Evolutionary conservation across 2,113 vertebrate genomes (phyloP).

Genomic region (Lagopus leucura): DNA sequence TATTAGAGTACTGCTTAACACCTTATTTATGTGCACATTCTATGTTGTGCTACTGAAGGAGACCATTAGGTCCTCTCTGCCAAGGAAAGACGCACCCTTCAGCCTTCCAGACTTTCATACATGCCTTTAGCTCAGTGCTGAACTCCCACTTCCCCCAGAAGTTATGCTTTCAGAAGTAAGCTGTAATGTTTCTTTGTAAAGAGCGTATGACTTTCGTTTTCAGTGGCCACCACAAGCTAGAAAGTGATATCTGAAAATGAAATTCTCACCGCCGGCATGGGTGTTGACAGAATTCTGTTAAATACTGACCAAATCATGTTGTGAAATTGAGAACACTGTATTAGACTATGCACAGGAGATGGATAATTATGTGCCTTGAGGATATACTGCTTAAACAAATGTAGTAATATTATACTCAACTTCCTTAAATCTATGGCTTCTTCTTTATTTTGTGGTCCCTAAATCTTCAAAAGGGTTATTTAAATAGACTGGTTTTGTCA

Average conservation of each 20-base stretch:
- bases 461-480: background rate
- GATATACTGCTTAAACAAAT: background rate
- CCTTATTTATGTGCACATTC: background rate
- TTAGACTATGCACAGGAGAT: background rate
- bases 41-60: background rate
- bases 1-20: background rate
- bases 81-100: background rate
- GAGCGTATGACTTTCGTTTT: background rate
- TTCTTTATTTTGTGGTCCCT: background rate
- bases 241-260: background rate
- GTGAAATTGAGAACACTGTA: background rate
- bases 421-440: background rate
- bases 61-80: background rate
- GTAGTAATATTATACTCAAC: background rate
- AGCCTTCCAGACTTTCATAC: background rate
- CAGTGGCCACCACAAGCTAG: background rate
- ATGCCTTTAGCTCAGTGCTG: background rate
- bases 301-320: background rate
- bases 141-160: background rate
- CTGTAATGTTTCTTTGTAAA: background rate
- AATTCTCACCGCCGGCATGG: background rate
- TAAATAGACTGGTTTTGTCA: background rate
- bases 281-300: background rate
- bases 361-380: background rate
- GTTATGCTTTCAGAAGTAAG: background rate